Conservation (phyloP, 2,888 invertebrate genomes). For the Ditylenchus weischeri region DNA sequence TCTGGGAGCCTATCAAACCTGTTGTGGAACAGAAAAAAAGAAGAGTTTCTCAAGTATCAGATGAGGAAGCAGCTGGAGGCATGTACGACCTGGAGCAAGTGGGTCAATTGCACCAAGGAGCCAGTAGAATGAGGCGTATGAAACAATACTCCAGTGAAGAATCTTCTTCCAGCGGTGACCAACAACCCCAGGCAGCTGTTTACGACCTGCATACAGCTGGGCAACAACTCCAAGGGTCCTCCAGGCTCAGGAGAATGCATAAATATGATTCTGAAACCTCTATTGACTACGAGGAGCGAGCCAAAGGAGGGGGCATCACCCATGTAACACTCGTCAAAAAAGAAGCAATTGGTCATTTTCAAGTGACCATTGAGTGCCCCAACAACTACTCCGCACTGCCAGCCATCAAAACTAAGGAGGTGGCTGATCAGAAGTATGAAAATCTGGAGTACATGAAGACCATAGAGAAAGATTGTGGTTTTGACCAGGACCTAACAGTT, state of each 20-base stretch:
- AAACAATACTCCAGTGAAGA: conserved; percentile 32
- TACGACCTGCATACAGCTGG: conserved; percentile 32
- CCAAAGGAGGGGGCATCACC: conserved; percentile 35
- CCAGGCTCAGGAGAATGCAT: conserved; percentile 27
- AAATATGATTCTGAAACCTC: conserved; percentile 35
- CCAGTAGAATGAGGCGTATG: conserved; percentile 27
- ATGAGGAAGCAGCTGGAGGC: conserved; percentile 14
- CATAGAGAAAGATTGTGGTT: conserved; percentile 23
- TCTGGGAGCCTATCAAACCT: not conserved
- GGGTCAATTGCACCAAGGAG: conserved; percentile 31
- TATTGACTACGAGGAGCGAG: conserved; percentile 27
- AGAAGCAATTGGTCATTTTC: conserved; percentile 50
- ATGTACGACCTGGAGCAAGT: conserved; percentile 30
- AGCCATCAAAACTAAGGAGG: conserved; percentile 16
- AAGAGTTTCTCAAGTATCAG: conserved; percentile 5
- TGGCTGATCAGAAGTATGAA: conserved; percentile 34
- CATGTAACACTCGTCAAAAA: conserved; percentile 47
- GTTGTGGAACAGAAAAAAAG: too few relatives aligned
- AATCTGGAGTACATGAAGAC: conserved; percentile 34
- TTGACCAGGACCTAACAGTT: conserved; percentile 4
- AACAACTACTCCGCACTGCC: conserved; percentile 19
- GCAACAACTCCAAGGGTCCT: conserved; percentile 27
- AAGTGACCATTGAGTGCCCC: conserved; percentile 51
- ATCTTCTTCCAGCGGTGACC: conserved; percentile 24
- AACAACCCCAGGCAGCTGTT: conserved; percentile 18